Percentiles rank a stretch among this genome's conserved stretches.
These are phyloP conservation scores for Ashinkailepas kermadecensis DNA, from an alignment of 2,888 invertebrate genomes.

Conservation along the genomic window DNA sequence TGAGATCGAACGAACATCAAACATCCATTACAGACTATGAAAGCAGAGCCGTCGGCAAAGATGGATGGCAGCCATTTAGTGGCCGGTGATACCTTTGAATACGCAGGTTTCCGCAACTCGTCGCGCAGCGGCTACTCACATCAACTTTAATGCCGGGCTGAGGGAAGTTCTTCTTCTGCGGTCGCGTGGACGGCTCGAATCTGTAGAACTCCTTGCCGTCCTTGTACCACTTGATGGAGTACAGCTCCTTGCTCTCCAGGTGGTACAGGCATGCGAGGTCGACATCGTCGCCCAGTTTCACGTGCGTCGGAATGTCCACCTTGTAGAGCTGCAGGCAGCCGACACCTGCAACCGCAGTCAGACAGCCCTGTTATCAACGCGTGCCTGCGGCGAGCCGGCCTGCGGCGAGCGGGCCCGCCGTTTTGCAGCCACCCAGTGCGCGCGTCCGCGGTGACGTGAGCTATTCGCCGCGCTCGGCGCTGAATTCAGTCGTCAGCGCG, in stretches of 20 bases:
- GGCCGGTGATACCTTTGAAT: too few relatives aligned
- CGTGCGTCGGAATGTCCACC: neutral
- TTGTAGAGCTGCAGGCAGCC: neutral
- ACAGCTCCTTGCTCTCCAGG: neutral
- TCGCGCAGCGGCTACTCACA: neutral
- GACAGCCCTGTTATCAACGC: neutral
- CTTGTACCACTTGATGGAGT: constrained; percentile 20
- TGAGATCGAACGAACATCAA: too few relatives aligned
- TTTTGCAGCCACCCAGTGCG: neutral
- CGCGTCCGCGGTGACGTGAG: neutral
- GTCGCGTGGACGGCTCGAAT: neutral
- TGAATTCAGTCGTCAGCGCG: neutral
- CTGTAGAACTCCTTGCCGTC: constrained; percentile 17
- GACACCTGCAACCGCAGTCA: neutral
- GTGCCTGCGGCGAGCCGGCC: neutral
- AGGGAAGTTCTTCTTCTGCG: neutral
- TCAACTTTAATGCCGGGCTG: neutral
- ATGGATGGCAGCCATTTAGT: too few relatives aligned
- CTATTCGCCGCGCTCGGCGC: neutral
- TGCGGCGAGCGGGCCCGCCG: neutral
- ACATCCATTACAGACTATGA: too few relatives aligned
- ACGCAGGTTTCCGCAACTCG: neutral
- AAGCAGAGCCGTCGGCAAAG: too few relatives aligned
- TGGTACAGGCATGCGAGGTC: neutral
- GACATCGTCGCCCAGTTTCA: neutral